These are phyloP conservation scores for Onthophagus taurus DNA, from an alignment of 1,140 invertebrate genomes.

Conservation along the genomic window DNA sequence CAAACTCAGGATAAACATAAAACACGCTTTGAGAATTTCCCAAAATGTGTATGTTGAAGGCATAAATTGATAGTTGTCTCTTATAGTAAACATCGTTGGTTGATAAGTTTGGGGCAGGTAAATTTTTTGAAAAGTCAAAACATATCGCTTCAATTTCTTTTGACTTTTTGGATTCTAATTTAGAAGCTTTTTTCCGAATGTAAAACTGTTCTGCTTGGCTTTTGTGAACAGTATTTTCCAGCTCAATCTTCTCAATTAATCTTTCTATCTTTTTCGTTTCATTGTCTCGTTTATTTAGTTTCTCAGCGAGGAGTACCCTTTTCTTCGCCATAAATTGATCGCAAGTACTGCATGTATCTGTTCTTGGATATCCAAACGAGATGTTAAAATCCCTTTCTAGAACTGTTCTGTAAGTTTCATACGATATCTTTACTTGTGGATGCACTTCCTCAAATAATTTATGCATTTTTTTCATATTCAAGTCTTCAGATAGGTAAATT, in stretches of 20 bases:
- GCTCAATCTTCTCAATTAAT: not conserved
- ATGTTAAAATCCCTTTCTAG: constrained; percentile 19
- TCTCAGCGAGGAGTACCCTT: not conserved
- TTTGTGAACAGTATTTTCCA: constrained; percentile 14
- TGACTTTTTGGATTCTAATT: constrained; percentile 9
- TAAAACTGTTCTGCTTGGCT: constrained; percentile 22
- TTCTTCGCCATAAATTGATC: constrained; percentile 10
- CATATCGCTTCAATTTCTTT: constrained; percentile 18
- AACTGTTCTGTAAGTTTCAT: constrained; percentile 10
- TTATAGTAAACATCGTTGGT: constrained; percentile 29
- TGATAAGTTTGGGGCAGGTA: constrained; percentile 21
- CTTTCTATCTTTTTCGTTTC: constrained; percentile 7
- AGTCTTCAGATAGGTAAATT: constrained; percentile 18
- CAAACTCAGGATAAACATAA: constrained; percentile 21
- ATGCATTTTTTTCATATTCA: constrained; percentile 18
- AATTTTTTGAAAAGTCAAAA: constrained; percentile 24
- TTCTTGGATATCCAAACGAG: constrained; percentile 17
- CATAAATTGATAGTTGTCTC: constrained; percentile 21
- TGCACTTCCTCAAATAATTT: constrained; percentile 10
- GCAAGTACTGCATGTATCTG: constrained; percentile 16
- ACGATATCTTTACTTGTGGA: constrained; percentile 7
- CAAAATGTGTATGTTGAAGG: constrained; percentile 25
- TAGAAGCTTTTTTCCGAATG: constrained; percentile 17
- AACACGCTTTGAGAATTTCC: constrained; percentile 20
- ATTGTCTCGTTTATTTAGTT: not conserved